phyloP scores from a whole-genome alignment of 1,140 invertebrate genomes.

The Solen grandis region DNA sequence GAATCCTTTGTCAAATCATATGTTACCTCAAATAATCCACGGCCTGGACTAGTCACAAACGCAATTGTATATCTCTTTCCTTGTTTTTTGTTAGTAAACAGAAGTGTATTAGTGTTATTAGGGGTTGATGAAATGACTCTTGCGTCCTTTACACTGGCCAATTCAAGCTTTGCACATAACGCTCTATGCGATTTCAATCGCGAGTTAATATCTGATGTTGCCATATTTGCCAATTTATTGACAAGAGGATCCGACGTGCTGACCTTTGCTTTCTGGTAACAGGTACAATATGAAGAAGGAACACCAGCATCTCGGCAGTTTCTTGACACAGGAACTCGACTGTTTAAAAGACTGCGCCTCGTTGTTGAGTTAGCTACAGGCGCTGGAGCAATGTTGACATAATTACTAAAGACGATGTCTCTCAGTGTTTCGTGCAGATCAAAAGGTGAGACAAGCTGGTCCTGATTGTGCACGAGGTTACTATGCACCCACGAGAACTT shows the following conservation, averaged over 20 bases:
- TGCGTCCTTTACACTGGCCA: background rate
- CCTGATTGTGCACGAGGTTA: background rate
- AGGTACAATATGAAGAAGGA: background rate
- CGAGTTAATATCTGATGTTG: background rate
- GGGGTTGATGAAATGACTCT: background rate
- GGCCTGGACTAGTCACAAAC: background rate
- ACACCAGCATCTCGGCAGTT: slow-evolving; percentile 1
- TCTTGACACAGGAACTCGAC: background rate
- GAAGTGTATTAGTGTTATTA: background rate
- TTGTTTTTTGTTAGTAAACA: background rate
- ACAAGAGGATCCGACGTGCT: background rate
- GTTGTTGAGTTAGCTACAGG: background rate
- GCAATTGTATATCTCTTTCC: background rate
- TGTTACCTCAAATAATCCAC: background rate
- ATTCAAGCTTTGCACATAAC: background rate
- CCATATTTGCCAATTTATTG: background rate
- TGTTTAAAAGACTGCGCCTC: background rate
- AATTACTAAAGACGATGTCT: slow-evolving; percentile 3
- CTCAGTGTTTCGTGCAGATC: slow-evolving; percentile 15
- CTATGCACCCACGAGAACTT: background rate
- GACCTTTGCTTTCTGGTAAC: background rate
- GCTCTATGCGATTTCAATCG: background rate
- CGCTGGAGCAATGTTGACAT: background rate
- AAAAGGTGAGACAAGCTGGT: slow-evolving; percentile 9
- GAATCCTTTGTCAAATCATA: background rate